Conservation (phyloP, 2,888 invertebrate species). For the Habroteleia sp. region DNA sequence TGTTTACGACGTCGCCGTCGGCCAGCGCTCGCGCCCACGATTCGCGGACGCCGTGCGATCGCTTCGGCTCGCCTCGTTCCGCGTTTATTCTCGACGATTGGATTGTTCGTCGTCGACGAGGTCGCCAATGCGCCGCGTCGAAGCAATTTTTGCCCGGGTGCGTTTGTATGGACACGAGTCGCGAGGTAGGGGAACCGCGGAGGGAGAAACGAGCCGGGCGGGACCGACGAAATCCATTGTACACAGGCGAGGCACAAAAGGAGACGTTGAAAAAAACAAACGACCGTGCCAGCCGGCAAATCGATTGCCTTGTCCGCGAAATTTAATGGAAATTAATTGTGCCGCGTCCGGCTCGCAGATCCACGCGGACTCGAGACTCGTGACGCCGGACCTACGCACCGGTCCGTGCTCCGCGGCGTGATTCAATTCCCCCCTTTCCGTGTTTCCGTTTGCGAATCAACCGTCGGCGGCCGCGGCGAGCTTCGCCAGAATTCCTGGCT, state of each 20-base stretch:
- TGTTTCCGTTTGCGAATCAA: slow-evolving; percentile 26
- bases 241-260: slow-evolving; percentile 19
- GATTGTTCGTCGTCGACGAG: background rate
- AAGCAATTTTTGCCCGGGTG: slow-evolving; percentile 13
- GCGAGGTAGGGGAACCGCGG: slow-evolving; percentile 16
- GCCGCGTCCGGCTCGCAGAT: slow-evolving; percentile 10
- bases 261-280: slow-evolving; percentile 72
- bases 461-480: no score
- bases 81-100: no score
- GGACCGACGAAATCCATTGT: slow-evolving; percentile 39
- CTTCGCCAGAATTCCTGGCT: no score
- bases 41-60: background rate
- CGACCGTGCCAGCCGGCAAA: slow-evolving; percentile 68
- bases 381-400: background rate
- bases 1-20: background rate
- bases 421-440: slow-evolving; percentile 27
- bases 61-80: no score
- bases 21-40: background rate
- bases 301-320: slow-evolving; percentile 67
- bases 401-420: slow-evolving; percentile 1
- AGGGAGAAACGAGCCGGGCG: slow-evolving; percentile 22
- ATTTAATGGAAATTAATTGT: slow-evolving; percentile 22
- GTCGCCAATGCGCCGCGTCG: background rate
- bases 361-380: no score
- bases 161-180: slow-evolving; percentile 2